These are phyloP conservation scores for Drosophila ohnishii DNA, from an alignment of 1,140 invertebrate species.

Conservation along the genomic window DNA sequence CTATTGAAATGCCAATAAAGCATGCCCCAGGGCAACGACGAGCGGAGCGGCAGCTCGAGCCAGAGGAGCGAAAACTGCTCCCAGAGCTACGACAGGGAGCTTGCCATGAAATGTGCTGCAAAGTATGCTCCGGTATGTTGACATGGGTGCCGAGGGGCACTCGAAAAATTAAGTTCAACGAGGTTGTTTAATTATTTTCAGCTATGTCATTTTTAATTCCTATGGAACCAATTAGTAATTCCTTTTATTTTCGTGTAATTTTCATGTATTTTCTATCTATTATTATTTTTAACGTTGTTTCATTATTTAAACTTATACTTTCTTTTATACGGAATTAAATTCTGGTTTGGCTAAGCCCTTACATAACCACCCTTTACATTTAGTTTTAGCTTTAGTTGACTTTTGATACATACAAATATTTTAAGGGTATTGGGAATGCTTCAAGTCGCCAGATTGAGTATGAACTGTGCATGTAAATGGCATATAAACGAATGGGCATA, in stretches of 20 bases:
- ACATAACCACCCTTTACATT: no score
- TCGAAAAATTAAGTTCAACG: neutral
- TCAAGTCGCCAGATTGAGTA: no score
- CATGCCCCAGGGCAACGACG: constrained; percentile 45
- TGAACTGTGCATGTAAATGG: no score
- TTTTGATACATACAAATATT: no score
- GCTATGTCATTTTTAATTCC: neutral
- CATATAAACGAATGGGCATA: no score
- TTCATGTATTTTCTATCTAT: neutral
- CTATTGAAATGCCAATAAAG: constrained; percentile 79
- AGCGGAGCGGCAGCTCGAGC: neutral
- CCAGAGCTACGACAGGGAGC: constrained; percentile 20
- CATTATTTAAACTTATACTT: neutral
- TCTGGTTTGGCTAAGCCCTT: no score
- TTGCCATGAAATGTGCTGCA: constrained; percentile 50
- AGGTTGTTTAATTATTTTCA: neutral
- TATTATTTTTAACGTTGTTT: neutral
- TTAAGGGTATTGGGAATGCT: no score
- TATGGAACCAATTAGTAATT: neutral
- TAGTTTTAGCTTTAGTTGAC: no score
- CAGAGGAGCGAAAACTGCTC: constrained; percentile 14
- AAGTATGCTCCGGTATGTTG: constrained; percentile 59
- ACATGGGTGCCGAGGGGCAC: constrained; percentile 15
- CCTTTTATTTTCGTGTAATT: neutral
- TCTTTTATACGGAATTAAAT: neutral